phyloP scores from a whole-genome alignment of 2,113 vertebrate genomes.

The Catharus bicknelli region DNA sequence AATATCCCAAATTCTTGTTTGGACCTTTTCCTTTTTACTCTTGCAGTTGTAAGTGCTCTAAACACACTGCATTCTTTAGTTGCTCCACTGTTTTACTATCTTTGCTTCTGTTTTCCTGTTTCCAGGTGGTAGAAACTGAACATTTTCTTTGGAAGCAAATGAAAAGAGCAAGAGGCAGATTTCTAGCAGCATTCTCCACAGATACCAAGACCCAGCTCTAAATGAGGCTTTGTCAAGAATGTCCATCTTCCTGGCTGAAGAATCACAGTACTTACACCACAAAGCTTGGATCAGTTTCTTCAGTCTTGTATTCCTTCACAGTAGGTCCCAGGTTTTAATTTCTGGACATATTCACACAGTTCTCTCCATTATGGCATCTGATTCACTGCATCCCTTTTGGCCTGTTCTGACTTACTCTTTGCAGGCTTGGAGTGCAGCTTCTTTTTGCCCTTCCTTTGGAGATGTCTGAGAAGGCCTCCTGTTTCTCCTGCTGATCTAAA shows the following conservation, averaged over 20 bases:
- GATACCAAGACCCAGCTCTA: not conserved
- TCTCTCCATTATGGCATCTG: not conserved
- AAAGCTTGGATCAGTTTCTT: not conserved
- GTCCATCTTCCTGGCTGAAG: not conserved
- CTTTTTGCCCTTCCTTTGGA: not conserved
- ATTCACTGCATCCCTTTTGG: not conserved
- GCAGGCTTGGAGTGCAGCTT: not conserved
- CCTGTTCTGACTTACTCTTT: not conserved
- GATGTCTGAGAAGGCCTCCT: not conserved
- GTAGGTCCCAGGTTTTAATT: not conserved
- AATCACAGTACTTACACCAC: accelerated
- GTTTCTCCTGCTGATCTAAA: not conserved
- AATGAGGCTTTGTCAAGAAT: not conserved
- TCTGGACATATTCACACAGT: not conserved
- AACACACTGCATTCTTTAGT: not conserved
- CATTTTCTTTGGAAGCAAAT: not conserved
- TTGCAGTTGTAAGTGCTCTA: not conserved
- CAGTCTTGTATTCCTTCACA: not conserved
- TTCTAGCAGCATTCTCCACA: not conserved
- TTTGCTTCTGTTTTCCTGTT: not conserved
- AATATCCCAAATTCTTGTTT: not conserved
- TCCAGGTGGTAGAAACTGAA: not conserved
- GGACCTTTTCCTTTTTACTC: not conserved
- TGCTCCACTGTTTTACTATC: not conserved
- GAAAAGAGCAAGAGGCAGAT: not conserved